phyloP scores from a whole-genome alignment of 1,140 invertebrate species.

The Palaemon carinicauda region DNA sequence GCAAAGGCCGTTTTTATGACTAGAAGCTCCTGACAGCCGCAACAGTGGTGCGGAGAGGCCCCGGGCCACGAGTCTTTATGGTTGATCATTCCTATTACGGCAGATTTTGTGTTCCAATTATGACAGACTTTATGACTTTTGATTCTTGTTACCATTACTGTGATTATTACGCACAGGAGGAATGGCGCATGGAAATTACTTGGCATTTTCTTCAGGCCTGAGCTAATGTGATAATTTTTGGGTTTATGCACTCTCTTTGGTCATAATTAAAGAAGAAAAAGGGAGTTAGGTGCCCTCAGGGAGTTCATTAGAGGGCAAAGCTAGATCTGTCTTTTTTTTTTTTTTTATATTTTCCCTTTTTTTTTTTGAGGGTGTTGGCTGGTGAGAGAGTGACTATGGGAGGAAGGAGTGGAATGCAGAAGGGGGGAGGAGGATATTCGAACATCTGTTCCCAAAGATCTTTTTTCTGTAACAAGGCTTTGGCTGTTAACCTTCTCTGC shows the following conservation, averaged over 20 bases:
- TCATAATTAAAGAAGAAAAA: not conserved
- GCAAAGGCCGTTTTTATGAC: no score
- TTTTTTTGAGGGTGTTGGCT: not conserved
- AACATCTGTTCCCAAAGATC: no score
- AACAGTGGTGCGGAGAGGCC: not conserved
- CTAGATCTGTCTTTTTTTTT: not conserved
- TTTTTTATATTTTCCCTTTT: not conserved
- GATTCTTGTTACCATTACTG: not conserved
- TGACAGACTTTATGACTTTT: constrained; percentile 1
- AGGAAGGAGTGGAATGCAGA: not conserved
- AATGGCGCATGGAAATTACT: not conserved
- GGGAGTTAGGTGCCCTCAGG: not conserved
- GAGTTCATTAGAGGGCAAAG: not conserved
- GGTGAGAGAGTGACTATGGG: not conserved
- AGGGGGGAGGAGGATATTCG: not conserved
- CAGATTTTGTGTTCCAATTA: constrained; percentile 7
- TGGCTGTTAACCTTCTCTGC: no score
- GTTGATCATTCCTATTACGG: not conserved
- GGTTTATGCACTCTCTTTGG: not conserved
- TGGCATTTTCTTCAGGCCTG: not conserved
- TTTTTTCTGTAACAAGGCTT: no score
- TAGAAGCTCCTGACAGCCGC: not conserved
- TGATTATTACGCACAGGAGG: not conserved
- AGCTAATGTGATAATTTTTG: not conserved
- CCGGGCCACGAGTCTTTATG: not conserved